phyloP scores from a whole-genome alignment of 2,113 vertebrate species.

The Lathamus discolor region DNA sequence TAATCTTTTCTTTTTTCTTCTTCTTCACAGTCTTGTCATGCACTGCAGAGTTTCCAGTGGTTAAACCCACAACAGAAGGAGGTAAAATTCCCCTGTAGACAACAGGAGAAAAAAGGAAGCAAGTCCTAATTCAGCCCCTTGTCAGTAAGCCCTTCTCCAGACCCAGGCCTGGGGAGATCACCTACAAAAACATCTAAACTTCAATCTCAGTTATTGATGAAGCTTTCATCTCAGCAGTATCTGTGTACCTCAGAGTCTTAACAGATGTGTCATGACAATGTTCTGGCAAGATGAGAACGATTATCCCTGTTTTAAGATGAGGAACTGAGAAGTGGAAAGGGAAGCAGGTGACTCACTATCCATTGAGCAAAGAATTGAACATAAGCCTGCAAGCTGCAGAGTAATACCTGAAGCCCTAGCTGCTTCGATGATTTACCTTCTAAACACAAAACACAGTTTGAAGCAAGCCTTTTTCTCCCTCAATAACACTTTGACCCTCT shows the following conservation, averaged over 20 bases:
- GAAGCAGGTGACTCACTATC: not conserved
- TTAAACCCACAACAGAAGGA: not conserved
- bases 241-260: not conserved
- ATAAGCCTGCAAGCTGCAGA: not conserved
- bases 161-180: not conserved
- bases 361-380: not conserved
- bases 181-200: not conserved
- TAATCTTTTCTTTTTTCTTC: not conserved
- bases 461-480: not conserved
- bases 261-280: not conserved
- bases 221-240: not conserved
- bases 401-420: not conserved
- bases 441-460: not conserved
- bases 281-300: not conserved
- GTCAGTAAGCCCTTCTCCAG: not conserved
- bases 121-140: not conserved
- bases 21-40: constrained; percentile 1
- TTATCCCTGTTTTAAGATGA: not conserved
- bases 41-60: constrained; percentile 19
- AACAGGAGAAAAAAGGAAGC: not conserved
- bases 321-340: not conserved
- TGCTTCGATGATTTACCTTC: not conserved
- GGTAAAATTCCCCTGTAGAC: not conserved
- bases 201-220: not conserved
- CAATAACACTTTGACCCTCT: not conserved